phyloP scores from a whole-genome alignment of 2,113 vertebrate species.

The Albula glossodonta region DNA sequence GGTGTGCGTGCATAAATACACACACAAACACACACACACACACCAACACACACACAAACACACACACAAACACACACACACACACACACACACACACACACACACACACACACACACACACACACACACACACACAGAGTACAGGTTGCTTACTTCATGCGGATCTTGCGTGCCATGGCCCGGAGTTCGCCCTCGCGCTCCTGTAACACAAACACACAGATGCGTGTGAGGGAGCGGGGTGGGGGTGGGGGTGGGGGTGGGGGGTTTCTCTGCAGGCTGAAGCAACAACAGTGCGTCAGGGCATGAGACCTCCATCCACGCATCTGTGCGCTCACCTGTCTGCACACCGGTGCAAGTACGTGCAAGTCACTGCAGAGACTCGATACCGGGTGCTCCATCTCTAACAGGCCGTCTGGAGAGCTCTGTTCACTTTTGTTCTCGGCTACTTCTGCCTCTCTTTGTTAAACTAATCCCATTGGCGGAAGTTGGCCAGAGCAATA shows the following conservation, averaged over 20 bases:
- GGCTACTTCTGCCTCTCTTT: too few relatives aligned
- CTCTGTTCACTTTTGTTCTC: too few relatives aligned
- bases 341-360: background rate
- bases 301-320: background rate
- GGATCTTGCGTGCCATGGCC: slow-evolving; percentile 93
- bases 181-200: slow-evolving; percentile 90
- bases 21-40: too few relatives aligned
- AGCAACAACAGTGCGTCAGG: background rate
- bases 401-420: too few relatives aligned
- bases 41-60: background rate
- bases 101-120: slow-evolving; percentile 8
- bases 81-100: slow-evolving; percentile 25
- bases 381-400: too few relatives aligned
- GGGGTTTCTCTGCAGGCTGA: background rate
- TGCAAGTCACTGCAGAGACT: background rate
- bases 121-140: too few relatives aligned
- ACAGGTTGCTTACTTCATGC: slow-evolving; percentile 83
- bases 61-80: background rate
- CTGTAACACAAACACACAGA: slow-evolving; percentile 58
- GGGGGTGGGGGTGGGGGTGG: too few relatives aligned
- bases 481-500: too few relatives aligned
- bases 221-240: slow-evolving; percentile 4
- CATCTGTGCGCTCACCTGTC: background rate
- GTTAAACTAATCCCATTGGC: too few relatives aligned
- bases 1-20: too few relatives aligned